phyloP scores from a whole-genome alignment of 2,113 vertebrate species.

The Falcunculus frontatus region DNA sequence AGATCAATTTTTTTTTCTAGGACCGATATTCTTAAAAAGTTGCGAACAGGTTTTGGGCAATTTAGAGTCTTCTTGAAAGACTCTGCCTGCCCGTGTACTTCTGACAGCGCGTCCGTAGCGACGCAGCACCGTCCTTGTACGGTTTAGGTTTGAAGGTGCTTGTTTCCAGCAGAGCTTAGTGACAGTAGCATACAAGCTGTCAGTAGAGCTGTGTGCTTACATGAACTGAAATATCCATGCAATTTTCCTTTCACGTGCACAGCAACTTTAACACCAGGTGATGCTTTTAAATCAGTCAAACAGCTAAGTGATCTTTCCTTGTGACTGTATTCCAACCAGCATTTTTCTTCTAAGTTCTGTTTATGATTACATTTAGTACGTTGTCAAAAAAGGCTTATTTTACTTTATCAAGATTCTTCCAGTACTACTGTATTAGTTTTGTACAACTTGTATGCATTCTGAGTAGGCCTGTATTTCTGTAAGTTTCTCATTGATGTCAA shows the following conservation, averaged over 20 bases:
- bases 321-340: not conserved
- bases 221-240: not conserved
- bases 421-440: not conserved
- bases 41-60: not conserved
- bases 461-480: not conserved
- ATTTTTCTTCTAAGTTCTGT: not conserved
- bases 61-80: not conserved
- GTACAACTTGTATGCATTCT: not conserved
- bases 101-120: accelerated
- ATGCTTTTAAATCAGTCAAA: not conserved
- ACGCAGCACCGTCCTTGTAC: not conserved
- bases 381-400: not conserved
- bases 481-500: not conserved
- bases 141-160: not conserved
- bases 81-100: not conserved
- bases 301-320: not conserved
- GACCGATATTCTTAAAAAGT: not conserved
- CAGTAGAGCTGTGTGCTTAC: not conserved
- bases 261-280: not conserved
- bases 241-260: not conserved
- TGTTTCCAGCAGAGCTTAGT: not conserved
- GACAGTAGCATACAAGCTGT: not conserved
- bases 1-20: not conserved
- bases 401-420: not conserved
- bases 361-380: not conserved